A percentile compares a stretch with the other conserved stretches of the same genome.
These are phyloP conservation scores for Physella acuta DNA, from an alignment of 1,140 invertebrate genomes.

Conservation along the genomic window DNA sequence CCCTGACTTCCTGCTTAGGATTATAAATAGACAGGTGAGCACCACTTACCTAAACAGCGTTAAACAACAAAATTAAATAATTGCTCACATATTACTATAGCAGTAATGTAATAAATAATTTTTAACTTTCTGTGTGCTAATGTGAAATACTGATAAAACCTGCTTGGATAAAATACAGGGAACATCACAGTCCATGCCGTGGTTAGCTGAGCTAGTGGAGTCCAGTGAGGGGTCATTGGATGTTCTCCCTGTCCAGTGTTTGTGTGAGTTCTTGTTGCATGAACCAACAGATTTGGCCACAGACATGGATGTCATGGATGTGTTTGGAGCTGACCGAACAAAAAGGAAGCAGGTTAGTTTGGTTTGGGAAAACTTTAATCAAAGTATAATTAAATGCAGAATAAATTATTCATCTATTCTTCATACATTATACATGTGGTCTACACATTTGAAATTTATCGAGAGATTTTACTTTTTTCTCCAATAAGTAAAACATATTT, in stretches of 20 bases:
- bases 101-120: too few relatives aligned
- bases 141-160: too few relatives aligned
- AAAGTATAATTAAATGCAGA: too few relatives aligned
- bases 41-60: too few relatives aligned
- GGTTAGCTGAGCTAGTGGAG: slow-evolving; percentile 91
- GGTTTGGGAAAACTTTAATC: too few relatives aligned
- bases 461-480: too few relatives aligned
- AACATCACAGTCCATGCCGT: slow-evolving; percentile 90
- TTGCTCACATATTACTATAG: not conserved
- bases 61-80: not conserved
- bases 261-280: slow-evolving; percentile 92
- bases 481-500: too few relatives aligned
- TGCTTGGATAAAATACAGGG: too few relatives aligned
- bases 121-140: too few relatives aligned
- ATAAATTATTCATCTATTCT: too few relatives aligned
- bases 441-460: too few relatives aligned
- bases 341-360: slow-evolving; percentile 54
- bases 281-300: slow-evolving; percentile 51
- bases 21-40: slow-evolving; percentile 78
- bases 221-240: slow-evolving; percentile 84
- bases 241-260: slow-evolving; percentile 89
- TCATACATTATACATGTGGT: too few relatives aligned
- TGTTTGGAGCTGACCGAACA: slow-evolving; percentile 49
- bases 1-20: slow-evolving; percentile 89
- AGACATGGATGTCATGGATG: slow-evolving; percentile 38